Base-by-base conservation (phyloP, 2,797 vertebrate genomes). In the Danio choprae region DNA sequence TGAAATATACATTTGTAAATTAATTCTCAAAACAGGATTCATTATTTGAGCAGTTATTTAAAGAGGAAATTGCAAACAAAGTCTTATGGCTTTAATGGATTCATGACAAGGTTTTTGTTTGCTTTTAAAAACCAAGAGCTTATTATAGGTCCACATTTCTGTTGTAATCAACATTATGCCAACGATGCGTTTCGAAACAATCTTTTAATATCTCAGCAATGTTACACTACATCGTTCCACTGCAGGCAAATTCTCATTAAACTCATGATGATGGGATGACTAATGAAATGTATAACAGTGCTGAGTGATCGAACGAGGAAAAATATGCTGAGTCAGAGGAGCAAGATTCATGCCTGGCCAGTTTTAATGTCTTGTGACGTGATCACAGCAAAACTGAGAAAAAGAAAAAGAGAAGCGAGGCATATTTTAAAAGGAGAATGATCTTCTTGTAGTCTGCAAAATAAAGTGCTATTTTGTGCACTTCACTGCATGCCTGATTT, bases 381-480 rank as follows among this genome's bases (percentile, higher is more conserved):
- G 68, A 50, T 12, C 13, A 73, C 48, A 2, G 4, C 36, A 67
- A 59, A 38, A 77, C 15, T 48, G 11, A 53, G 15, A 44, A 9
- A 50, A 36, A 69, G 15, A 55, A 55, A 79, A 65, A n/a, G 40
- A 38, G 74, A 76, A 77, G 62, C 55, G 50, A 56, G 18, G 63
- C 7, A 41, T 3, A 63, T 20, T 38, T 55, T 38, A 15, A 5
- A 56, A 71, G 4, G 7, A 63, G n/a, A 75, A 63, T 11, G n/a
- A 41, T 8, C 36, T 38, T 51, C 72, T 62, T 62, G 62, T n/a
- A 51, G 38, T 76, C 18, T 64, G 36, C 15, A 10, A 74, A 20
- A 48, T 12, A 40, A 48, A 58, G 41, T 36, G 5, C 29, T 73
- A 13, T 13, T 12, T 60, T 7, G 22, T 29, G 5, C 53, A 29